Evolutionary conservation across 1,140 invertebrate species (phyloP).

Genomic region (Mamestra configurata): DNA sequence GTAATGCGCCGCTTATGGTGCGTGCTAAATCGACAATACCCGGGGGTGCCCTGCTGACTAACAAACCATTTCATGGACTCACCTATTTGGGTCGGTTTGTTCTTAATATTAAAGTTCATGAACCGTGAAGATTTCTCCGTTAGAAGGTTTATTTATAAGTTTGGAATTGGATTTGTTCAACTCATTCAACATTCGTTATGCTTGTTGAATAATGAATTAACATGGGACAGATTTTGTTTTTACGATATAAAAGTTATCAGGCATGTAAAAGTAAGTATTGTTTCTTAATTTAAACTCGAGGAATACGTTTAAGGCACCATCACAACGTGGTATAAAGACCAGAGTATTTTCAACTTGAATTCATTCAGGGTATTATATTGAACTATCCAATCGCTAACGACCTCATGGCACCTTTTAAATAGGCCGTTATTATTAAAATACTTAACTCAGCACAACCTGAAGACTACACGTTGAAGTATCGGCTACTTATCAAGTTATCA

Average conservation of each 20-base stretch:
- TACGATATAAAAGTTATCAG: not conserved
- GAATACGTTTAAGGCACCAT: not conserved
- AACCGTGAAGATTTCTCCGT: conserved; percentile 60
- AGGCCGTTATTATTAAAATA: not conserved
- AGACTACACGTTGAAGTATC: not conserved
- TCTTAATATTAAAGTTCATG: conserved; percentile 65
- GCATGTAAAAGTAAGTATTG: no score
- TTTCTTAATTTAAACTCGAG: not conserved
- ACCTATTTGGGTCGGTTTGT: conserved; percentile 71
- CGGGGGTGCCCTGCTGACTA: conserved; percentile 72
- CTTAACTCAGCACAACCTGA: not conserved
- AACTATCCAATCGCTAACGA: not conserved
- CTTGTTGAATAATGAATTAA: not conserved
- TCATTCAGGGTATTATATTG: not conserved
- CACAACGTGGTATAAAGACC: not conserved
- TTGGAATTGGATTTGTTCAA: conserved; percentile 21
- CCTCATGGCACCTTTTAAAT: not conserved
- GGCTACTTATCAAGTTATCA: conserved; percentile 6
- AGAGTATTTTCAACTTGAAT: not conserved
- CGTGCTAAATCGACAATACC: conserved; percentile 85
- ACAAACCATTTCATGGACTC: conserved; percentile 76
- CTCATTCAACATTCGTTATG: conserved; percentile 9
- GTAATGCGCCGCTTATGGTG: conserved; percentile 82
- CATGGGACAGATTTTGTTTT: not conserved
- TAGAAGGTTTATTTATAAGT: conserved; percentile 44